Base-by-base conservation (phyloP, 2,797 vertebrate genomes). In the Iguana delicatissima region DNA sequence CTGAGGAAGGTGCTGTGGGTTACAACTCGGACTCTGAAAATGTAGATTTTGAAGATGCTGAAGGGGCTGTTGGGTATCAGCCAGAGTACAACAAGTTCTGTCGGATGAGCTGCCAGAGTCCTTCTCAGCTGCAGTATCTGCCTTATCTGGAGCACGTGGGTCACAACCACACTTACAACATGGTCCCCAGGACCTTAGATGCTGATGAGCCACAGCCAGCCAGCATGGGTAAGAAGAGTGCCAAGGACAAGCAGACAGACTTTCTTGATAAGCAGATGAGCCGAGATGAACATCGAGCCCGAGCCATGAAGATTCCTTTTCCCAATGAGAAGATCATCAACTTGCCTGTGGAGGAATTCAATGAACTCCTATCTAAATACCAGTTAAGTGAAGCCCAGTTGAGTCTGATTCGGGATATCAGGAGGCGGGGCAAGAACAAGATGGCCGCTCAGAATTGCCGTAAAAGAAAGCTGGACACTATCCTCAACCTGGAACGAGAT, bases 391-490 rank as follows among this genome's bases (percentile, higher is more conserved):
- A 99, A 94, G 98, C 98, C 1, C 99, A 99, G 97, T 98, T 99
- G 0, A 98, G 99, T 85, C 98, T 99, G 72, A 98, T 99, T 95
- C 98, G 99, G 0, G 99, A 99, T 97, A 99, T 99, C 96, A 97
- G 99, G 89, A 95, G 99, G 85, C 98, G 99, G 0, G 99, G 99
- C 90, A 99, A 99, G 96, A 99, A 99, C 97, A 99, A 99, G 97
- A 99, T 99, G 99, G 99, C 99, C 0, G 99, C 99, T 0, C 99
- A 99, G 96, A 99, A 99, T 97, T 99, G 99, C 97, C 98, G 99
- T 92, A 99, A 99, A 96, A 98, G 99, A 93, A 99, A 99, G 87
- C 97, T 99, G 96, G 99, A 99, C 96, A 99, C 99, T 94, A 99
- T 99, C 96, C 97, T 99, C 2, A 99, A 99, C 96, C 97, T 99